Evolutionary conservation across 1,140 invertebrate genomes (phyloP), one percentile per base, ranked within the genome.

Genomic region (Drosophila erecta): DNA sequence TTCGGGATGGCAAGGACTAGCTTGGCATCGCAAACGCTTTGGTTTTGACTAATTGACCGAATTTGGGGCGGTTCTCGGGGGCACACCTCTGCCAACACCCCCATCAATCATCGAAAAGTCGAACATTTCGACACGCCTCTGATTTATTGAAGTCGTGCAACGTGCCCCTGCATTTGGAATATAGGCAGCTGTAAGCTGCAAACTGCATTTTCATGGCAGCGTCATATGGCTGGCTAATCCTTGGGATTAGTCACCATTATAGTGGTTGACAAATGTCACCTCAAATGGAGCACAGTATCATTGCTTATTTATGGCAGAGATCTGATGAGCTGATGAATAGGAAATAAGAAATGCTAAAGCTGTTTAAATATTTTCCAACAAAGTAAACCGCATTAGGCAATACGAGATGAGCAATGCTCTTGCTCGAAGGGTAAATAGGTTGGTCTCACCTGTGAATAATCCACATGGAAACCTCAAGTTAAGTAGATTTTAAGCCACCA

Each of bases 11-110:
- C 51, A 67, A 70, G 43, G 66, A 70, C 41, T 66, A 47, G 65
- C 33, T 47, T 57, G 50, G 35, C 50, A 56, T 27, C 51, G 15
- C 57, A 66, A 76, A 59, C 38, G 33, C 41, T 49, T 66, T 69
- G 70, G 81, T 83, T 87, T 76, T 72, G 54, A 87, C 81, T 86
- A 86, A 86, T 86, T 86, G 81, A 71, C 83, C 83, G 65, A 79
- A 71, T 62, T 66, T 27, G 62, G 35, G 41, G 49, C 47, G 65
- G 40, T 59, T 75, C 70, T 61, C 35, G 27, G 51, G 57, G 58
- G 33, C 20, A 22, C 20, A 2, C 22, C 51, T 37, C 47, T 14
- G 5, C 14, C 38, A 59, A 57, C 49, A 53, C 53, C 43, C 51
- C 51, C 55, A 77, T 70, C 79, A 79, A 78, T 83, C 74, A 79